phyloP scores from a whole-genome alignment of 2,888 invertebrate species.

The Fragum sueziense region DNA sequence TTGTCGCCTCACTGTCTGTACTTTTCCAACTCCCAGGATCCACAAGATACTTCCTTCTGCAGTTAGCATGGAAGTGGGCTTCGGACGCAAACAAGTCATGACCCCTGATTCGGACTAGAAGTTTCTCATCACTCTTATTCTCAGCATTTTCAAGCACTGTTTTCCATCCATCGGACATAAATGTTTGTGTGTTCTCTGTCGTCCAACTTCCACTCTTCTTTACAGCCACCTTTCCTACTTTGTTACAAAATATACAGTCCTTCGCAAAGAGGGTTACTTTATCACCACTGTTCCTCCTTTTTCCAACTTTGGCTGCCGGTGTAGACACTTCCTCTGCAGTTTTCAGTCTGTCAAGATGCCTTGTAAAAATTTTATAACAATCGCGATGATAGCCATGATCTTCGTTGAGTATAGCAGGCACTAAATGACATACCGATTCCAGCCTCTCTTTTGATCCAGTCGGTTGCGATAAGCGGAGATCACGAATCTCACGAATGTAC shows the following conservation, averaged over 20 bases:
- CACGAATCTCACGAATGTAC: background rate
- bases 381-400: slow-evolving; percentile 30
- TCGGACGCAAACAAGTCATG: slow-evolving; percentile 23
- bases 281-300: slow-evolving; percentile 9
- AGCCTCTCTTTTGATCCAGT: too few relatives aligned
- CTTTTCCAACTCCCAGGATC: slow-evolving; percentile 19
- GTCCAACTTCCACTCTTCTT: slow-evolving; percentile 11
- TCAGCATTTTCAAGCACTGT: slow-evolving; percentile 12
- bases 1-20: background rate
- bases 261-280: slow-evolving; percentile 11
- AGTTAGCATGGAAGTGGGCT: slow-evolving; percentile 12
- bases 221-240: background rate
- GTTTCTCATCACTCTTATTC: slow-evolving; percentile 6
- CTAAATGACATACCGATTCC: too few relatives aligned
- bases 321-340: background rate
- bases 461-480: too few relatives aligned
- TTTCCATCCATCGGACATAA: slow-evolving; percentile 14
- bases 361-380: slow-evolving; percentile 22
- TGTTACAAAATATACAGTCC: slow-evolving; percentile 28
- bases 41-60: slow-evolving; percentile 11
- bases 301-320: background rate
- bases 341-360: slow-evolving; percentile 17
- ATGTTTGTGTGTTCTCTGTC: slow-evolving; percentile 2
- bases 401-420: background rate
- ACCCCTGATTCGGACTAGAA: slow-evolving; percentile 14